Base-by-base conservation (phyloP, 2,113 vertebrate genomes). In the Neofelis nebulosa region DNA sequence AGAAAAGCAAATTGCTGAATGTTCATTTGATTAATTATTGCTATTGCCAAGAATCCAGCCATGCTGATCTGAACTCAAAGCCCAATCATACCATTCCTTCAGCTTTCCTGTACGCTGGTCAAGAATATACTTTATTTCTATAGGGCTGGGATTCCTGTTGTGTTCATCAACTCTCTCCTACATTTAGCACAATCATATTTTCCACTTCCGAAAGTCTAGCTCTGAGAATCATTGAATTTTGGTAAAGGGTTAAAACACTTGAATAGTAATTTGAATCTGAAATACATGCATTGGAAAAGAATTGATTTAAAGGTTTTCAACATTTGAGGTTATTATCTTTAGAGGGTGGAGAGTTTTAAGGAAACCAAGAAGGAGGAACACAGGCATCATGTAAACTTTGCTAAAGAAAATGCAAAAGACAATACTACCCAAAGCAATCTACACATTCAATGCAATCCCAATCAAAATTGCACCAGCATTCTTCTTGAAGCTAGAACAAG, bases 281-380 rank as follows among this genome's bases (percentile, higher is more conserved):
- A 88, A 50, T 87, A 94, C 74, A 33, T 7, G 5, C 9, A 12
- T 21, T 94, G 92, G 69, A 93, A 97, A 98, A 97, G 45, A 98
- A 96, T 92, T 84, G 66, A 96, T 95, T 96, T 94, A 82, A 98
- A 97, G 68, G 68, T 96, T 88, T 93, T 78, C 68, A 95, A 68
- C 65, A 80, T 31, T 97, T 86, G 21, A 13, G 74, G 55, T 88
- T 98, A 23, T 82, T 41, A 23, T 21, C n/a, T 94, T 96, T 83
- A 76, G 82, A 93, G 15, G 95, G 89, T 80, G 38, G 66, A 82
- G 25, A 97, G 92, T 96, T 97, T 97, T 97, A 96, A 97, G 78
- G 18, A 38, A 66, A 18, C 14, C 7, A 91, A 50, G 96, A 93
- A 41, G 71, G 92, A 89, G 18, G 14, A 97, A 81, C 83, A 95